Base-by-base conservation (phyloP, 2,888 invertebrate species). In the Pachymerium ferrugineum region DNA sequence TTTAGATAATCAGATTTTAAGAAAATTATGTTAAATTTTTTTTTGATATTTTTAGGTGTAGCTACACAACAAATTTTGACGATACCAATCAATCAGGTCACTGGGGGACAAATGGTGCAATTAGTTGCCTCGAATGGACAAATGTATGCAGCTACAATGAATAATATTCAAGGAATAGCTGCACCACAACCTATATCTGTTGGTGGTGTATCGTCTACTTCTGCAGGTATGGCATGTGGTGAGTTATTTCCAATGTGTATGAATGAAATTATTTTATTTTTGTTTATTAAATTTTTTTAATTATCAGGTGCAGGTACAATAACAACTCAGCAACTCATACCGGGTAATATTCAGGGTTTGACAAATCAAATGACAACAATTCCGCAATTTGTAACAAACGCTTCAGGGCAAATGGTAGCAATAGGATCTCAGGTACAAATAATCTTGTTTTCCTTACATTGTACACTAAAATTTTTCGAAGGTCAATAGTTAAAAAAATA, bases 41-140 rank as follows among this genome's bases (percentile, higher is more conserved):
- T 62, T 25, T 25, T 25, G n/a, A n/a, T 38, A 14, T 71, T 71
- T 19, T 38, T 84, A 95, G 95, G 95, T 79, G 90, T 96, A 82
- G 94, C 94, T 73, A 92, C 95, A 72, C 97, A 97, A 85, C 96
- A 96, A 80, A 94, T 97, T 81, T 86, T 97, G 79, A 95, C 96
- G 78, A 96, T 97, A 82, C 96, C 96, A 74, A 93, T 96, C 25
- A 84, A 84, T 54, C 80, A 84, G 78, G 83, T 84, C 68, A 79
- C 69, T 4, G 79, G 81, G 5, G 81, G 81, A 25, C 83, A 83
- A 78, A 81, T 83, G 30, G 83, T 83, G 79, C 80, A 93, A 82
- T 84, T 93, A 79, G 91, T 92, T 4, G 86, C 92, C 77, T 91
- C 90, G 83, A 93, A 92, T 82, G 92, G 92, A 31, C 93, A 93